Conservation (phyloP, 2,113 vertebrate species). For the Ammodytes dubius region DNA sequence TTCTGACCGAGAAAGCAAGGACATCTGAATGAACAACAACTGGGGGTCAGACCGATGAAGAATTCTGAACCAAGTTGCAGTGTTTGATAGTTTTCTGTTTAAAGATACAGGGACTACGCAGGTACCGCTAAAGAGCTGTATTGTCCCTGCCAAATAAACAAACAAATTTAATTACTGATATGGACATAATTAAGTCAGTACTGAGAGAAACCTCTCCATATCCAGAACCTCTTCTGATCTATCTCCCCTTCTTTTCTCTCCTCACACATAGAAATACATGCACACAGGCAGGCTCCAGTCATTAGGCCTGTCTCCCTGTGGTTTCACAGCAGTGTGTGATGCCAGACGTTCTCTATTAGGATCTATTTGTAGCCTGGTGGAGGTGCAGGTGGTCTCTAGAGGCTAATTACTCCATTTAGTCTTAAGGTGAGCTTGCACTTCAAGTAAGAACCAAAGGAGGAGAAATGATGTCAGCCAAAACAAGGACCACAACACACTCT, state of each 20-base stretch:
- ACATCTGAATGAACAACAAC: too few species aligned
- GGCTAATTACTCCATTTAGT: conserved; percentile 72
- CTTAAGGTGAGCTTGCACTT: conserved; percentile 63
- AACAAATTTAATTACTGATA: neutral
- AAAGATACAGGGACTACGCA: too few species aligned
- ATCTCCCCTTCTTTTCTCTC: neutral
- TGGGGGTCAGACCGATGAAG: too few species aligned
- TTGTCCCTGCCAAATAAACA: too few species aligned
- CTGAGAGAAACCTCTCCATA: neutral
- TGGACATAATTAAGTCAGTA: neutral
- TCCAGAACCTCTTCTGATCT: neutral
- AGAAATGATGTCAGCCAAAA: conserved; percentile 60
- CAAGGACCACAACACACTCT: neutral
- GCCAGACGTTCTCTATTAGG: conserved; percentile 53
- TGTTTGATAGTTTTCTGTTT: neutral
- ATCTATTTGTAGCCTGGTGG: conserved; percentile 65
- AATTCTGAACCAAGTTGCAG: neutral
- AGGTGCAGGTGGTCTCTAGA: conserved; percentile 60
- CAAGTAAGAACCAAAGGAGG: conserved; percentile 48
- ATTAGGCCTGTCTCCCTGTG: conserved; percentile 44
- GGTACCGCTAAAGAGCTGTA: too few species aligned
- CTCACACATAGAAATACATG: conserved; percentile 32
- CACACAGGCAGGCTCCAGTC: conserved; percentile 30
- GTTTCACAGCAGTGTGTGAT: conserved; percentile 41
- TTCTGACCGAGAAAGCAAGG: too few species aligned